Conservation (phyloP, 2,113 vertebrate genomes). For the Tyto alba region DNA sequence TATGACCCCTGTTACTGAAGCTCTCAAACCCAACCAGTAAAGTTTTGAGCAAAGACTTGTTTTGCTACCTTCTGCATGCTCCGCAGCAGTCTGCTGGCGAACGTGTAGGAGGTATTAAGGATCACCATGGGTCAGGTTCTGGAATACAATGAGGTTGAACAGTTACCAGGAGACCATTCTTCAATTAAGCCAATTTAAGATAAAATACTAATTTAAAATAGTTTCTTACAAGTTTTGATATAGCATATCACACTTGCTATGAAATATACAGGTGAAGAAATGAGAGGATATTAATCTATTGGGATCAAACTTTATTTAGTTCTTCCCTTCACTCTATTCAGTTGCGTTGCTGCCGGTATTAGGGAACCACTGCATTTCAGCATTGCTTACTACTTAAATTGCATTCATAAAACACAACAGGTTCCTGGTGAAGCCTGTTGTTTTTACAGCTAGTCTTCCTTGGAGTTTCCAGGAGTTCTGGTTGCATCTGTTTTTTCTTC, state of each 20-base stretch:
- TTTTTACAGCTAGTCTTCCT: background rate
- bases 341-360: background rate
- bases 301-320: background rate
- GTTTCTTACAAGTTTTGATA: background rate
- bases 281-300: background rate
- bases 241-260: background rate
- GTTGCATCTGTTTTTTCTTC: background rate
- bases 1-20: background rate
- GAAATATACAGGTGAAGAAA: background rate
- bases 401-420: background rate
- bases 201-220: background rate
- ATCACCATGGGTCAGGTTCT: background rate
- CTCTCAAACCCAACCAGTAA: background rate
- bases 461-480: background rate
- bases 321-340: background rate
- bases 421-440: background rate
- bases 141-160: background rate
- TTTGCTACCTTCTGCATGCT: background rate
- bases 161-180: background rate
- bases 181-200: background rate
- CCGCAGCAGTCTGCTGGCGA: background rate
- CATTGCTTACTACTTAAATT: background rate
- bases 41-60: background rate
- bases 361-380: background rate
- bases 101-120: background rate